Conservation (phyloP, 1,140 invertebrate species). For the Olivierus martensii region DNA sequence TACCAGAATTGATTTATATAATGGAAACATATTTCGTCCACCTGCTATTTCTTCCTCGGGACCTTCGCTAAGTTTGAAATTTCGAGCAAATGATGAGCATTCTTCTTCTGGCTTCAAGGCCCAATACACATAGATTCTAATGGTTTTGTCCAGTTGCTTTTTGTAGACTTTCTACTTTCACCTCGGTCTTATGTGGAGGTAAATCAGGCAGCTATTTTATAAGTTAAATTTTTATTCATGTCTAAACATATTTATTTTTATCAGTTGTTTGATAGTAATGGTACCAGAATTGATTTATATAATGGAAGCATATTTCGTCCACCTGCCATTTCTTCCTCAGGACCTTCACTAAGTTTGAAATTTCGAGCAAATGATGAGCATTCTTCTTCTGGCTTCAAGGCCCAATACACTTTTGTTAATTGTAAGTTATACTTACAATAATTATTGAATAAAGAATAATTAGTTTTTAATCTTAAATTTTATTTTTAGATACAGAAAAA, state of each 20-base stretch:
- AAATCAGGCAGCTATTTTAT: no score
- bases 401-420: conserved; percentile 43
- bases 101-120: conserved; percentile 52
- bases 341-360: conserved; percentile 46
- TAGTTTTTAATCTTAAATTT: not conserved
- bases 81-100: conserved; percentile 51
- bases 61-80: conserved; percentile 47
- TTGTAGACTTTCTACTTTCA: conserved; percentile 32
- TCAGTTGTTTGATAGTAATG: conserved; percentile 55
- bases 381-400: conserved; percentile 51
- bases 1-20: conserved; percentile 47
- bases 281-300: conserved; percentile 46
- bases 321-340: conserved; percentile 47
- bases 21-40: conserved; percentile 33
- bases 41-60: conserved; percentile 27
- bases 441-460: no score
- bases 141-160: conserved; percentile 46
- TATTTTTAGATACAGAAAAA: conserved; percentile 13
- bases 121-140: conserved; percentile 44
- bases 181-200: conserved; percentile 51
- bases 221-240: no score
- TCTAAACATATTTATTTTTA: not conserved
- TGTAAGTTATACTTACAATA: not conserved
- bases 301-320: conserved; percentile 53
- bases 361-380: conserved; percentile 53